Conservation (phyloP, 2,888 invertebrate genomes). For the Siphlonurus alternatus region DNA sequence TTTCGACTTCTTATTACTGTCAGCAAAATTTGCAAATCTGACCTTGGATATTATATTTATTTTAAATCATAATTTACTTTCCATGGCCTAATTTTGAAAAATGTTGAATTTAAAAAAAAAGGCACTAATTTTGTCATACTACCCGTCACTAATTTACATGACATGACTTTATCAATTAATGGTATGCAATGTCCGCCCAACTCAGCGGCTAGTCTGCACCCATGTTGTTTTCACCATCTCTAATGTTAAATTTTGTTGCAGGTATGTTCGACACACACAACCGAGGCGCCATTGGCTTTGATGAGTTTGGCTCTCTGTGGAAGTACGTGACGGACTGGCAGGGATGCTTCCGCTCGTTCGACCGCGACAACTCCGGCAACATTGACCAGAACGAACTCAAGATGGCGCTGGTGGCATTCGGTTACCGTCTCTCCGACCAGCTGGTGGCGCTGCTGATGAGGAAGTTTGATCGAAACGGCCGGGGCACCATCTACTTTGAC, state of each 20-base stretch:
- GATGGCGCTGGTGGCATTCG: conserved; percentile 78
- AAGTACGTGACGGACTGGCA: conserved; percentile 98
- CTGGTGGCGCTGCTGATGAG: conserved; percentile 64
- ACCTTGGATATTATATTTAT: background rate
- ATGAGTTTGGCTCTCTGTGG: conserved; percentile 93
- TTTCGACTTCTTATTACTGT: background rate
- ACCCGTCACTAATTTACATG: too few relatives aligned
- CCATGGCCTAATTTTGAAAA: conserved; percentile 4
- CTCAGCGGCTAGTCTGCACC: too few relatives aligned
- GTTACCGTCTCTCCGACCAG: conserved; percentile 68
- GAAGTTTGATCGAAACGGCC: conserved; percentile 89
- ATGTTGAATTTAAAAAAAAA: conserved; percentile 5
- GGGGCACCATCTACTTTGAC: conserved; percentile 85
- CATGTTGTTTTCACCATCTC: too few relatives aligned
- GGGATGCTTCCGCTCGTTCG: conserved; percentile 84
- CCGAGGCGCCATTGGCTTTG: conserved; percentile 78
- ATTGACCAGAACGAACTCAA: conserved; percentile 85
- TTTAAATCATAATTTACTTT: conserved; percentile 3
- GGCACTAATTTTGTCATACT: too few relatives aligned
- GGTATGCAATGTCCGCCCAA: too few relatives aligned
- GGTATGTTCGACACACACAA: conserved; percentile 83
- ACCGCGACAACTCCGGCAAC: conserved; percentile 75
- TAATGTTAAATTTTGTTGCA: conserved; percentile 18
- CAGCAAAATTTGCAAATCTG: background rate
- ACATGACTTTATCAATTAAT: too few relatives aligned